These are phyloP conservation scores for Gobius niger DNA, from an alignment of 2,113 vertebrate species.

Conservation along the genomic window DNA sequence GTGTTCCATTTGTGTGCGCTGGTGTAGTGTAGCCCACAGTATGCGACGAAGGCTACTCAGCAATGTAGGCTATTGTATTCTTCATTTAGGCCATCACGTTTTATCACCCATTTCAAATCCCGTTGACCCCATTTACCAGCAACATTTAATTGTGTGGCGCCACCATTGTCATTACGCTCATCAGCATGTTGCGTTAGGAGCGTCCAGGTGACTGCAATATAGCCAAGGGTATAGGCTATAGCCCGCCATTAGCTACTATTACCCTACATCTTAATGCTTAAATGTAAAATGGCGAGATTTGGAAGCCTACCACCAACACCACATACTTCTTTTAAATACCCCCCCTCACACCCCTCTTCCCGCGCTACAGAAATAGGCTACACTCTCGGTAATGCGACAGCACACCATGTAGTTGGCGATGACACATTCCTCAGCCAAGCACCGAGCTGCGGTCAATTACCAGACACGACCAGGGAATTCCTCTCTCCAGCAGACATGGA, in stretches of 20 bases:
- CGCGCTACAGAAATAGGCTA: conserved; percentile 56
- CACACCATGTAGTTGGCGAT: conserved; percentile 54
- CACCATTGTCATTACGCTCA: conserved; percentile 24
- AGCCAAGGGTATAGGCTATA: too few relatives aligned
- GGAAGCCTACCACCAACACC: conserved; percentile 20
- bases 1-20: conserved; percentile 12
- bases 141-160: conserved; percentile 15
- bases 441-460: conserved; percentile 63
- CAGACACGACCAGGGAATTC: conserved; percentile 66
- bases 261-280: not conserved
- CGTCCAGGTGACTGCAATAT: not conserved
- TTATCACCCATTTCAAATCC: conserved; percentile 34
- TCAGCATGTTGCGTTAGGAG: conserved; percentile 22
- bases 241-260: too few relatives aligned
- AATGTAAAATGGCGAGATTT: conserved; percentile 35
- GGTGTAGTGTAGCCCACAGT: conserved; percentile 17
- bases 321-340: not conserved
- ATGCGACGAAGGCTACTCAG: conserved; percentile 8
- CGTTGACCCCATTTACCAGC: conserved; percentile 12
- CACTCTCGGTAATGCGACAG: conserved; percentile 70
- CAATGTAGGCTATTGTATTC: conserved; percentile 1
- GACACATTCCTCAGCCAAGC: conserved; percentile 56
- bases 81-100: conserved; percentile 17
- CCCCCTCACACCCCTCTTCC: conserved; percentile 16
- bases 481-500: conserved; percentile 37